Evolutionary conservation across 2,888 invertebrate genomes (phyloP).

Genomic region (Arrhopalites spinosus): DNA sequence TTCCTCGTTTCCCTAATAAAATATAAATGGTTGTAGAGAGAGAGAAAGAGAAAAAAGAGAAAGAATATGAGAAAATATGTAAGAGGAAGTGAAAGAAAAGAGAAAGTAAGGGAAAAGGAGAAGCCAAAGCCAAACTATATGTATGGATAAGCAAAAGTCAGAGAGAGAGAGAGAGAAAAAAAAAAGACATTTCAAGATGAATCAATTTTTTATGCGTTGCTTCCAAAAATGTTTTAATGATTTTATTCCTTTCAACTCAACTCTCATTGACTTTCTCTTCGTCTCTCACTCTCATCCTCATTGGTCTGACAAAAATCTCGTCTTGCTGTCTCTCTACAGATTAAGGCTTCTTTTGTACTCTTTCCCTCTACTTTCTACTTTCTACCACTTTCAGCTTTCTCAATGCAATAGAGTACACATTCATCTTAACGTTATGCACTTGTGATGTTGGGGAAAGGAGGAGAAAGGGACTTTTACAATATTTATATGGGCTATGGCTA

Average conservation of each 20-base stretch:
- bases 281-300: constrained; percentile 6
- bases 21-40: constrained; percentile 21
- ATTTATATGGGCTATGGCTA: not conserved
- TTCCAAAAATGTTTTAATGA: constrained; percentile 28
- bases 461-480: no score
- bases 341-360: not conserved
- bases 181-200: constrained; percentile 27
- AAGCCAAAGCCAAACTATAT: not conserved
- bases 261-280: constrained; percentile 30
- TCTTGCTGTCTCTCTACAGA: not conserved
- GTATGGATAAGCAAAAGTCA: not conserved
- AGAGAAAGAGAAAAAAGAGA: constrained; percentile 4
- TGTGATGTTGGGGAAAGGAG: not conserved
- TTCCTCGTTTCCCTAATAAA: constrained; percentile 18
- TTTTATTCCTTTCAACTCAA: constrained; percentile 32
- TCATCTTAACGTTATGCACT: not conserved
- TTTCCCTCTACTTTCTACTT: not conserved
- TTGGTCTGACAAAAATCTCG: not conserved
- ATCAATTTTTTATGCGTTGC: constrained; percentile 29
- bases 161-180: constrained; percentile 6
- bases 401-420: not conserved
- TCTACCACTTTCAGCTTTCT: no score
- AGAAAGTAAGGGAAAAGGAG: not conserved
- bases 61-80: not conserved
- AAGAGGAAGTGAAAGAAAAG: not conserved